These are phyloP conservation scores for Notolepis coatsorum DNA, from an alignment of 2,797 vertebrate species.

Conservation along the genomic window DNA sequence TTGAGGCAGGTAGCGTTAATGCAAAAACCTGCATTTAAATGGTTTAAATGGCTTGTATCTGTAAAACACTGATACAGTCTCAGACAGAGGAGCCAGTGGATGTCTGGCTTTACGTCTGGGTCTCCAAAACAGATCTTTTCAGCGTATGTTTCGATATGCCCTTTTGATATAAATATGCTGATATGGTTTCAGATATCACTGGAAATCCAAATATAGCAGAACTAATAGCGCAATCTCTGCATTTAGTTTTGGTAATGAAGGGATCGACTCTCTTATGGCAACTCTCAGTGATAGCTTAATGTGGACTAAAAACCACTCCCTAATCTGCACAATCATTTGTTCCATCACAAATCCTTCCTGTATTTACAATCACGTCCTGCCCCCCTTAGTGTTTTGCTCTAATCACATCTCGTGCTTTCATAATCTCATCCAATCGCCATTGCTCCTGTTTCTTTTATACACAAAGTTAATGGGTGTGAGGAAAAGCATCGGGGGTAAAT, in stretches of 20 bases:
- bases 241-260: constrained; percentile 29
- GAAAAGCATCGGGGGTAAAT: constrained; percentile 51
- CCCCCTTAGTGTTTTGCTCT: constrained; percentile 41
- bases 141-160: constrained; percentile 22
- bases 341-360: constrained; percentile 57
- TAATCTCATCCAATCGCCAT: constrained; percentile 69
- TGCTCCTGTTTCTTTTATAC: constrained; percentile 59
- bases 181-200: constrained; percentile 56
- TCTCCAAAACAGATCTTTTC: constrained; percentile 25
- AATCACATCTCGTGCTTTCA: constrained; percentile 41
- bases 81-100: constrained; percentile 28
- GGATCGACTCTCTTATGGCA: constrained; percentile 18
- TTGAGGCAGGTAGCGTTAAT: constrained; percentile 51
- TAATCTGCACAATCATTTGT: constrained; percentile 61
- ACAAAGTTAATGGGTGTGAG: constrained; percentile 51
- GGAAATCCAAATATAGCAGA: constrained; percentile 62
- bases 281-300: constrained; percentile 18
- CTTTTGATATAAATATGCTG: constrained; percentile 30
- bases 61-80: constrained; percentile 4
- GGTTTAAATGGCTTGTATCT: constrained; percentile 20
- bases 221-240: constrained; percentile 41
- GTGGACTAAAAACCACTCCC: constrained; percentile 32
- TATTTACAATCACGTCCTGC: constrained; percentile 75
- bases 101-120: constrained; percentile 25
- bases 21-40: constrained; percentile 34